Percentiles rank a stretch among this genome's conserved stretches.
These are phyloP conservation scores for Gobio occitaniae DNA, from an alignment of 2,797 vertebrate species.

Conservation along the genomic window DNA sequence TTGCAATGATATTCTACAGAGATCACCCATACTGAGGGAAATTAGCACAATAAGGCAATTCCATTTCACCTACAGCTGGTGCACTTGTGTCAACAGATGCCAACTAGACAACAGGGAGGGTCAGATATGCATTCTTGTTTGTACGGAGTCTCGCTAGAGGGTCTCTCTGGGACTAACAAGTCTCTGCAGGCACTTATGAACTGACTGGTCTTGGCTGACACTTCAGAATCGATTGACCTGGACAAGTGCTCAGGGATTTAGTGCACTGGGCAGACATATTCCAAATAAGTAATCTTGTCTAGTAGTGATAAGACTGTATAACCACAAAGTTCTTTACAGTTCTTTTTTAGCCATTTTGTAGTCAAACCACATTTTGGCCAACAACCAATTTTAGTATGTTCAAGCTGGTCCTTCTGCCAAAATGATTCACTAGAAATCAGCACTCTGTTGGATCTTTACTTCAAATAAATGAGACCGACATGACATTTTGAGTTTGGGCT, in stretches of 20 bases:
- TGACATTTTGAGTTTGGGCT: conserved; percentile 56
- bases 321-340: conserved; percentile 27
- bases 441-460: conserved; percentile 43
- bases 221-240: conserved; percentile 60
- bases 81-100: conserved; percentile 63
- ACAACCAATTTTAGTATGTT: conserved; percentile 34
- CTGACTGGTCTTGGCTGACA: conserved; percentile 63
- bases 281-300: conserved; percentile 59
- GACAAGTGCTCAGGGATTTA: conserved; percentile 59
- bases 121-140: conserved; percentile 69
- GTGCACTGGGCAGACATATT: conserved; percentile 57
- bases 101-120: conserved; percentile 62
- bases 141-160: conserved; percentile 62
- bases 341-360: conserved; percentile 48
- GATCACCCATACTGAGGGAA: conserved; percentile 43
- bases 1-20: conserved; percentile 55
- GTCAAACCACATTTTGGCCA: conserved; percentile 43
- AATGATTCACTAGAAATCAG: conserved; percentile 41
- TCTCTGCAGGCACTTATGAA: conserved; percentile 64
- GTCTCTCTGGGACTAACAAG: conserved; percentile 69
- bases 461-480: conserved; percentile 53
- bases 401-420: conserved; percentile 36
- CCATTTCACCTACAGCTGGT: conserved; percentile 42
- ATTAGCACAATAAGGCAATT: conserved; percentile 59
- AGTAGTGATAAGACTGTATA: conserved; percentile 51